Percentiles rank a stretch among this genome's conserved stretches.
These are phyloP conservation scores for Rhopilema esculentum DNA, from an alignment of 30 jellyfish, hydroid and myxozoan genomes.

Conservation along the genomic window DNA sequence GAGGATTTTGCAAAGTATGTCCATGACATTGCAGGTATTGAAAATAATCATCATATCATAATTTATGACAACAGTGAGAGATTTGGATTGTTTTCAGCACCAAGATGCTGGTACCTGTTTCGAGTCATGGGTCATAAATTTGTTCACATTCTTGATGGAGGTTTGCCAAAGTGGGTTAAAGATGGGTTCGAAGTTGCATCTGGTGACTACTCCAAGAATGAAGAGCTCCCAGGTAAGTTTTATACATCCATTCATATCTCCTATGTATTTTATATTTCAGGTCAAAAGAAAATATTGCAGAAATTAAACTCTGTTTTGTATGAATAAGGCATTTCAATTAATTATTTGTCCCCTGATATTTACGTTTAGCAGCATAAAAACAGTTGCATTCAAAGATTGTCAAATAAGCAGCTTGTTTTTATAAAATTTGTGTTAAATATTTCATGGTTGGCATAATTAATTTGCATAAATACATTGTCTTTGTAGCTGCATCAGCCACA, in stretches of 20 bases:
- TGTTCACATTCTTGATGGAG: conserved; percentile 74
- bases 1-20: conserved; percentile 65
- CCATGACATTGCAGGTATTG: conserved; percentile 38
- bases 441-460: too few species aligned
- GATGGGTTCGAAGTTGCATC: conserved; percentile 65
- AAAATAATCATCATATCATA: conserved; percentile 58
- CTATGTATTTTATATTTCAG: too few species aligned
- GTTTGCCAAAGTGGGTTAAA: conserved; percentile 77
- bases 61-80: conserved; percentile 78
- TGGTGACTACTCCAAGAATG: conserved; percentile 62
- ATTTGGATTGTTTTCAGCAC: conserved; percentile 79
- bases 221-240: conserved; percentile 62
- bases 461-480: not conserved
- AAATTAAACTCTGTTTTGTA: too few species aligned
- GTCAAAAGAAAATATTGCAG: too few species aligned
- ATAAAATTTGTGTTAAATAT: too few species aligned
- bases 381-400: too few species aligned
- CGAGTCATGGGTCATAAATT: conserved; percentile 70
- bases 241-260: too few species aligned
- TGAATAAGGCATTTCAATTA: too few species aligned
- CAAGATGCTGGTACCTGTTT: conserved; percentile 71
- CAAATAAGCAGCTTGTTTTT: too few species aligned
- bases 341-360: too few species aligned
- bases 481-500: conserved; percentile 30
- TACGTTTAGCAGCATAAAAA: too few species aligned